These are phyloP conservation scores for Polymixis flavicincta DNA, from an alignment of 2,888 invertebrate genomes.

Conservation along the genomic window DNA sequence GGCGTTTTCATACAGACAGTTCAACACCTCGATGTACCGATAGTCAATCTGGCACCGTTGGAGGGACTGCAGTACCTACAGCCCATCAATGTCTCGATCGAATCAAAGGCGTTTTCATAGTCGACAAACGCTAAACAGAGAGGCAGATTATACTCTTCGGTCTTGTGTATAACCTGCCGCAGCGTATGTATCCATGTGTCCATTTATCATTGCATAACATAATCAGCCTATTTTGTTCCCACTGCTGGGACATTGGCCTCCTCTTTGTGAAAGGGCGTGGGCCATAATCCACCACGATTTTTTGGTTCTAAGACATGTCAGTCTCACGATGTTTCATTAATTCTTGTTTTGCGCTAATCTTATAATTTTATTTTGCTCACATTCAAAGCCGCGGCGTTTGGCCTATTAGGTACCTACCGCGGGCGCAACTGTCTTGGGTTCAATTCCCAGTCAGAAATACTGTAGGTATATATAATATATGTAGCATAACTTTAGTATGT, in stretches of 20 bases:
- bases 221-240: neutral
- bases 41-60: no score
- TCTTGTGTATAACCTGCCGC: no score
- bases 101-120: no score
- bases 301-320: neutral
- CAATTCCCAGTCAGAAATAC: constrained; percentile 13
- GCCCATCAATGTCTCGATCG: no score
- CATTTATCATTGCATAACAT: no score
- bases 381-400: neutral
- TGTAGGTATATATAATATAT: neutral
- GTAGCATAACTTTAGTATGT: neutral
- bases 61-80: no score
- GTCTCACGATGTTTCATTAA: neutral
- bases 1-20: no score
- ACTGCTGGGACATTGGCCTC: neutral
- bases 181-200: no score
- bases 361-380: neutral
- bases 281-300: neutral
- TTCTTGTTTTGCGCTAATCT: neutral
- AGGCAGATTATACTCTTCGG: no score
- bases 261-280: neutral
- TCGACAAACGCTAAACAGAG: no score
- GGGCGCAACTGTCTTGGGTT: constrained; percentile 10
- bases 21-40: no score
- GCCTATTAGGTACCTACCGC: no score